phyloP scores from a whole-genome alignment of 2,888 invertebrate species.

The Athalia cordata region DNA sequence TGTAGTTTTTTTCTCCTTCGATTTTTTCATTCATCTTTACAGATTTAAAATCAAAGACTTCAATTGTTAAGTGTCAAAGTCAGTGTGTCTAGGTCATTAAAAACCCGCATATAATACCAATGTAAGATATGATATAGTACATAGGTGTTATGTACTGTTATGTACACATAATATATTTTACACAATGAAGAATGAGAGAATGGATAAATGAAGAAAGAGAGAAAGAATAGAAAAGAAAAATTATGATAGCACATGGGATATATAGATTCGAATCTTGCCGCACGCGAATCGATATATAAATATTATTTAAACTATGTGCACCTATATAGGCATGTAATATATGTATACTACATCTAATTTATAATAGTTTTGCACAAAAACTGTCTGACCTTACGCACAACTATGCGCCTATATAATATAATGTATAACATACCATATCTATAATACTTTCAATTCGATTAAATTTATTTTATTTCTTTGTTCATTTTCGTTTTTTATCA shows the following conservation, averaged over 20 bases:
- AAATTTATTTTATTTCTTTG: not conserved
- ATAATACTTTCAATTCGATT: slow-evolving; percentile 18
- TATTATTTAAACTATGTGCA: not conserved
- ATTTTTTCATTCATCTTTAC: not conserved
- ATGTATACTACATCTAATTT: not conserved
- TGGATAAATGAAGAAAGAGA: too few relatives aligned
- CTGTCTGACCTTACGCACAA: slow-evolving; percentile 25
- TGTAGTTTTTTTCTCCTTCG: not conserved
- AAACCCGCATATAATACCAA: slow-evolving; percentile 2
- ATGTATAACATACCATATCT: too few relatives aligned
- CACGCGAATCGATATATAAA: not conserved
- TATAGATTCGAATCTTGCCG: too few relatives aligned
- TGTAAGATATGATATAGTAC: too few relatives aligned
- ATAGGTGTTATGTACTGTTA: not conserved
- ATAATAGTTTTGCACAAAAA: not conserved
- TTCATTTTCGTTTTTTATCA: too few relatives aligned
- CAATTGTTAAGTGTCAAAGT: slow-evolving; percentile 18
- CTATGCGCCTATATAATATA: not conserved
- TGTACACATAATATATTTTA: not conserved
- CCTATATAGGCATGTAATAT: not conserved
- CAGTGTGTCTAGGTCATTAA: slow-evolving; percentile 34
- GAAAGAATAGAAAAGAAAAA: too few relatives aligned
- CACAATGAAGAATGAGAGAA: too few relatives aligned
- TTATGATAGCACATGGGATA: not conserved
- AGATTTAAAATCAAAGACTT: not conserved